Conservation (phyloP, 2,113 vertebrate genomes). For the Cryptomyrus ogoouensis region DNA sequence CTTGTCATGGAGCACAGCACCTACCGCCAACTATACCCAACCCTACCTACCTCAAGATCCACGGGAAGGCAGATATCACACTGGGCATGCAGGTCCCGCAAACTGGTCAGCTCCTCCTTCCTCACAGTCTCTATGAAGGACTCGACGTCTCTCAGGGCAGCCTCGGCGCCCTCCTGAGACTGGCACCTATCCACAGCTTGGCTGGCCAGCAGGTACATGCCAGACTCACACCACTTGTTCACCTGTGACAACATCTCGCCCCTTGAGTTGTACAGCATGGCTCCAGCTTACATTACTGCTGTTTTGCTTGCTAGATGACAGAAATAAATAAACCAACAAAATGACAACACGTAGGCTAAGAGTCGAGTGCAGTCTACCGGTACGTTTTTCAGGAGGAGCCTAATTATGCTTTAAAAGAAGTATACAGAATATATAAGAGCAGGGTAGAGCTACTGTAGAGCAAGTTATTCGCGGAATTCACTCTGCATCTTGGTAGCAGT, state of each 20-base stretch:
- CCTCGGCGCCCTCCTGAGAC: slow-evolving; percentile 87
- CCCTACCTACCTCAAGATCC: slow-evolving; percentile 70
- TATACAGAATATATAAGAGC: background rate
- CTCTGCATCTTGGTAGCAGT: background rate
- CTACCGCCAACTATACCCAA: background rate
- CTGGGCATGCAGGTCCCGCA: slow-evolving; percentile 78
- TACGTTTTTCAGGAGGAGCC: background rate
- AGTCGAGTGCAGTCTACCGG: background rate
- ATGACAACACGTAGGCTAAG: background rate
- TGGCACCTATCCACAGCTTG: slow-evolving; percentile 94
- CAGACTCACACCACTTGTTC: slow-evolving; percentile 85
- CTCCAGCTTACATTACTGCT: background rate
- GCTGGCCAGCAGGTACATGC: slow-evolving; percentile 88
- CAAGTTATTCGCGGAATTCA: background rate
- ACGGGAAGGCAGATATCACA: slow-evolving; percentile 74
- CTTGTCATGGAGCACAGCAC: background rate
- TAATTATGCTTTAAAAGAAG: background rate
- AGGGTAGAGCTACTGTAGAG: background rate
- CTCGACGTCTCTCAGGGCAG: slow-evolving; percentile 78
- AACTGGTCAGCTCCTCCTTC: slow-evolving; percentile 69
- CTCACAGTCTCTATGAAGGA: slow-evolving; percentile 70
- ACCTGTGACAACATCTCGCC: slow-evolving; percentile 57
- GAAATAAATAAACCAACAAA: slow-evolving; percentile 2
- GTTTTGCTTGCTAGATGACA: background rate
- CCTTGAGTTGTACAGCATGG: background rate